Evolutionary conservation across 2,888 invertebrate species (phyloP).

Genomic region (Epirrhoe alternata): DNA sequence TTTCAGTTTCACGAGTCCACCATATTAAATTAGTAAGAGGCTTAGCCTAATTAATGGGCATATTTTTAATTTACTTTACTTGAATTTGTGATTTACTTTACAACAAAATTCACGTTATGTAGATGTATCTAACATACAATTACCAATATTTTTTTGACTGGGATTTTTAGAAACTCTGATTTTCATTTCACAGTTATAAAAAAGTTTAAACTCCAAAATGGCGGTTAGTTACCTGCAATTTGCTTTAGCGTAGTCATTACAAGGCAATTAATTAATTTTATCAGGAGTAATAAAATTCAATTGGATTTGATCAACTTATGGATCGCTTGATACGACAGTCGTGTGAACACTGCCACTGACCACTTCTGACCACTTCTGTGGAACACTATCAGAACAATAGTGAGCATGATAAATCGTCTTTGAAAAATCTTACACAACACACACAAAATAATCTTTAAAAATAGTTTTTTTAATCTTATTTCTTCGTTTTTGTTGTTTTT

Average conservation of each 20-base stretch:
- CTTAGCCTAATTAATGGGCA: too few species aligned
- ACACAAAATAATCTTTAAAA: too few species aligned
- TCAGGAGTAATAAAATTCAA: not conserved
- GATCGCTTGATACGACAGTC: constrained; percentile 5
- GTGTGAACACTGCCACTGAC: constrained; percentile 6
- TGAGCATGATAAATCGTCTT: not conserved
- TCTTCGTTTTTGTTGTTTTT: too few species aligned
- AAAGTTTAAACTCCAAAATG: not conserved
- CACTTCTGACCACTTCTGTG: not conserved
- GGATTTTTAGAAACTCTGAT: not conserved
- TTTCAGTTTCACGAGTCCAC: too few species aligned
- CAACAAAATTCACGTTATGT: too few species aligned
- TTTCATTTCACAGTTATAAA: not conserved
- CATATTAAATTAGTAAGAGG: too few species aligned
- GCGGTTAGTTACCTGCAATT: not conserved
- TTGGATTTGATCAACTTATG: constrained; percentile 1
- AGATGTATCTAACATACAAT: too few species aligned
- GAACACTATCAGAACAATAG: not conserved
- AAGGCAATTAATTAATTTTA: not conserved
- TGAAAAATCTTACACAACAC: too few species aligned
- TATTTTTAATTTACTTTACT: too few species aligned
- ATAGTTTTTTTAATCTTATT: too few species aligned
- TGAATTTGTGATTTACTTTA: too few species aligned
- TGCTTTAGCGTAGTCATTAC: not conserved
- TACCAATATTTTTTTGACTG: too few species aligned